Base-by-base conservation (phyloP, 2,888 invertebrate genomes). In the Drosophila glabriapex region DNA sequence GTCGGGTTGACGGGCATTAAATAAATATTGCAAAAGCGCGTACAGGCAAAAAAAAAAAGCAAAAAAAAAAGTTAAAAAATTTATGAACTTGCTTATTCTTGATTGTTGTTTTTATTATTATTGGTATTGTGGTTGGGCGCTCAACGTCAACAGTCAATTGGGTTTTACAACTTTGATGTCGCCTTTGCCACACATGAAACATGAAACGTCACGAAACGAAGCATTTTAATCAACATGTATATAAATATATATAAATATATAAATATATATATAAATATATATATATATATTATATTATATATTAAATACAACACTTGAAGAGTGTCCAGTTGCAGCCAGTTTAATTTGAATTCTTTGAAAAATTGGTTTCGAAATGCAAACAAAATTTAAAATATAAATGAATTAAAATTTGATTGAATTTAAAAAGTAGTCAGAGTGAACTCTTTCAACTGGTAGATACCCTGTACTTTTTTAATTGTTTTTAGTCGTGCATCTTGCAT, bases 1-100 rank as follows among this genome's bases (percentile, higher is more conserved):
- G 39, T 61, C 65, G 52, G 37, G 22, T 54, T 37, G 55, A 55
- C 63, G 56, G 73, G 56, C 82, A 68, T 56, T 37, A 77, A 78
- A 72, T 72, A 73, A 80, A 86, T 89, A 86, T 84, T 84, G 84
- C 73, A 74, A 85, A 69, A 71, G 55, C 78, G 82, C 71, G 71
- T 78, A 78, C 46, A 46, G 46, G 46, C 39, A 67, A 68, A 56
- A 68, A 62, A 66, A 68, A 63, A 66, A 25, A n/a, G n/a, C 3
- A 29, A 14, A 7, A 14, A 2, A 31, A 14, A 31, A 53, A 16
- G 7, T 46, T 46, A 60, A 68, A 67, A 73, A 59, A n/a, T 63
- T 31, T 68, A 75, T 73, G 54, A 69, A 50, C 64, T 66, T 72
- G 69, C 76, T 60, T 28, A 65, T 66, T 77, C 16, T 33, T 14